These are phyloP conservation scores for Myotis findleyi DNA, from an alignment of 2,797 vertebrate genomes.

Conservation along the genomic window DNA sequence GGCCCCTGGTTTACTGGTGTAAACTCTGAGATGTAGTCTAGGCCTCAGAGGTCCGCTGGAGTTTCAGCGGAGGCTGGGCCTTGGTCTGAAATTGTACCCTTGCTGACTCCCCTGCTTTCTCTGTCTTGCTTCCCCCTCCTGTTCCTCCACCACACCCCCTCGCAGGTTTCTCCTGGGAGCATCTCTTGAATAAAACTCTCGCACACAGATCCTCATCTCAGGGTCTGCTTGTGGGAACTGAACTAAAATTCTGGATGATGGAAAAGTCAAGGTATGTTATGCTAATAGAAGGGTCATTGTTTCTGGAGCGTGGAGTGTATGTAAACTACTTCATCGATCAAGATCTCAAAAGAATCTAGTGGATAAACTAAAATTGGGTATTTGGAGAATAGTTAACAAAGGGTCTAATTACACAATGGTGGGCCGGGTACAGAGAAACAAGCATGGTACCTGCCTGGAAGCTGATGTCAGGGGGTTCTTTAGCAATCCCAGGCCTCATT, in stretches of 20 bases:
- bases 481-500: neutral
- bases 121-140: neutral
- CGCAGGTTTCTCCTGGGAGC: neutral
- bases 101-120: neutral
- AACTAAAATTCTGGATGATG: neutral
- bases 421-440: neutral
- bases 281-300: neutral
- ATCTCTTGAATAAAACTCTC: neutral
- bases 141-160: neutral
- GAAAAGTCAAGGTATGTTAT: neutral
- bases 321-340: neutral
- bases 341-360: neutral
- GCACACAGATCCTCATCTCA: neutral
- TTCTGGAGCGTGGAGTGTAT: neutral
- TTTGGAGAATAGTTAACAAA: neutral
- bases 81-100: neutral
- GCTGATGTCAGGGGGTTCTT: neutral
- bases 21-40: neutral
- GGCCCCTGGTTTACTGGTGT: neutral
- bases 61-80: neutral
- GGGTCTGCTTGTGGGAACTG: neutral
- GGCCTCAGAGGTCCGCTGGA: neutral
- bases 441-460: neutral
- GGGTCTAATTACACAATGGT: neutral
- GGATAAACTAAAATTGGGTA: neutral